Evolutionary conservation across 2,797 vertebrate genomes (phyloP).

Genomic region (Chaenodraco wilsoni): DNA sequence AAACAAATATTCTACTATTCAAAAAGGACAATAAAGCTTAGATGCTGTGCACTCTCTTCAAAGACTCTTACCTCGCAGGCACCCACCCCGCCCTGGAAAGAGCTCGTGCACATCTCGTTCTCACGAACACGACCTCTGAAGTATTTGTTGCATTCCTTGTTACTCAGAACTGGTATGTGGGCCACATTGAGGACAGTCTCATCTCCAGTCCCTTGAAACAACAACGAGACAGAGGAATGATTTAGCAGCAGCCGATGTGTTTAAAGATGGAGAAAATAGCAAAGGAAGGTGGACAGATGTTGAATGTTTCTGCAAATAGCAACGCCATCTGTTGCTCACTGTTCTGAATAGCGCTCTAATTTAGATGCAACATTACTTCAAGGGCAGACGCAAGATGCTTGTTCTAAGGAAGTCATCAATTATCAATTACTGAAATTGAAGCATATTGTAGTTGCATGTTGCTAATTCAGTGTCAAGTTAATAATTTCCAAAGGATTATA

Average conservation of each 20-base stretch:
- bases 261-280: slow-evolving; percentile 14
- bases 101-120: slow-evolving; percentile 91
- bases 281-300: slow-evolving; percentile 52
- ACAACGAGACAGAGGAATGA: slow-evolving; percentile 9
- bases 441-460: slow-evolving; percentile 16
- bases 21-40: slow-evolving; percentile 1
- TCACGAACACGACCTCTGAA: slow-evolving; percentile 88
- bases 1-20: not conserved
- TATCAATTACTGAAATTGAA: slow-evolving; percentile 21
- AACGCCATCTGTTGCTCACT: slow-evolving; percentile 55
- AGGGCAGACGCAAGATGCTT: slow-evolving; percentile 47
- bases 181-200: slow-evolving; percentile 89
- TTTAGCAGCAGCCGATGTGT: slow-evolving; percentile 23
- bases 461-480: not conserved
- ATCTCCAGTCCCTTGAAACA: slow-evolving; percentile 84
- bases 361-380: slow-evolving; percentile 49
- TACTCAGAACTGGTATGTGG: slow-evolving; percentile 86
- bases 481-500: slow-evolving; percentile 31
- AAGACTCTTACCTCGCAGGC: slow-evolving; percentile 91
- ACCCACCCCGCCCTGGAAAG: slow-evolving; percentile 84
- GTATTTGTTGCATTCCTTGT: slow-evolving; percentile 87
- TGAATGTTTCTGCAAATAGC: slow-evolving; percentile 52
- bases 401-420: slow-evolving; percentile 21
- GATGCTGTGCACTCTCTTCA: not conserved
- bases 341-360: slow-evolving; percentile 32